Evolutionary conservation across 2,113 vertebrate genomes (phyloP).

Genomic region (Lycaon pictus): DNA sequence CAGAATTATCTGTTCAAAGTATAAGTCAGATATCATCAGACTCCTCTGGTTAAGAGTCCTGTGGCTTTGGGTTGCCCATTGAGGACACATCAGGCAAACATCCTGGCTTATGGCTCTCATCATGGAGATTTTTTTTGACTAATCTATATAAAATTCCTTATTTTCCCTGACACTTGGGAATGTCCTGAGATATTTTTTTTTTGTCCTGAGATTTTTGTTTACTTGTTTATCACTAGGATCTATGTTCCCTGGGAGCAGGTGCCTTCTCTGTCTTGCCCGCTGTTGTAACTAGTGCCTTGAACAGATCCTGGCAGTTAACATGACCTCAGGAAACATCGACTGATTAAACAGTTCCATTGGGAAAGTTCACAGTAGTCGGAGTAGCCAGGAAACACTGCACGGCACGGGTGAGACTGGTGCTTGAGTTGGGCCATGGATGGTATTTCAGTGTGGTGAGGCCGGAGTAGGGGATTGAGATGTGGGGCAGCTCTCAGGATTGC

Average conservation of each 20-base stretch:
- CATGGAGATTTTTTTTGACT: background rate
- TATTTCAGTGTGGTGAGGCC: rapidly evolving
- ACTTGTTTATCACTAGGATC: background rate
- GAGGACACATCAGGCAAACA: rapidly evolving
- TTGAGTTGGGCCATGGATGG: rapidly evolving
- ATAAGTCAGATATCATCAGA: background rate
- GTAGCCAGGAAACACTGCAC: rapidly evolving
- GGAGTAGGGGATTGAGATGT: rapidly evolving
- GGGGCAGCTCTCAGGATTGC: background rate
- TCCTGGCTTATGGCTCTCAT: background rate
- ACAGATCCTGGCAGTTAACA: background rate
- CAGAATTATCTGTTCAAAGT: background rate
- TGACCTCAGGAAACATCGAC: rapidly evolving
- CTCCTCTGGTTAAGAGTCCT: background rate
- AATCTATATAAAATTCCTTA: rapidly evolving
- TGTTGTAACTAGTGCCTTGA: background rate
- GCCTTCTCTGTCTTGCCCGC: background rate
- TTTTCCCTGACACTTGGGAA: background rate
- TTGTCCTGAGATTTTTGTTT: background rate
- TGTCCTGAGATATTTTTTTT: background rate
- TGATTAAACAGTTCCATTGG: background rate
- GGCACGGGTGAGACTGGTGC: background rate
- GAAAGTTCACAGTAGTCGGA: rapidly evolving
- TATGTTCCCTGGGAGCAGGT: background rate
- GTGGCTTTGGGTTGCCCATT: rapidly evolving